A percentile compares a stretch with the other conserved stretches of the same genome.
Evolutionary conservation across 2,888 invertebrate species (phyloP).

Genomic region (Coleophora flavipennella): DNA sequence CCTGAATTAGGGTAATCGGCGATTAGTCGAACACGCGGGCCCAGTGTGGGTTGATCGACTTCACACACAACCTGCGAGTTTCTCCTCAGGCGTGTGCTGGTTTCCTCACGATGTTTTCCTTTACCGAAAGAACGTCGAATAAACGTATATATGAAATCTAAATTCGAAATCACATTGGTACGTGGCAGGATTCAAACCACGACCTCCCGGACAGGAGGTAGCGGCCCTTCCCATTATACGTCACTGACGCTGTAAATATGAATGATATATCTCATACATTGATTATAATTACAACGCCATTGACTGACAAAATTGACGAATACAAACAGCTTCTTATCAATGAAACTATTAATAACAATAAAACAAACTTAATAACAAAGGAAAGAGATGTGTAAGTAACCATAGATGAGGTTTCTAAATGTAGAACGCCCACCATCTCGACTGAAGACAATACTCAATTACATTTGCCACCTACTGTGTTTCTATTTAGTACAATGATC

Average conservation of each 20-base stretch:
- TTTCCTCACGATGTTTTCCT: too few species aligned
- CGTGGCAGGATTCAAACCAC: too few species aligned
- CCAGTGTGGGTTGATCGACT: too few species aligned
- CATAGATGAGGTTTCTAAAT: conserved; percentile 18
- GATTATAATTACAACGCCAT: conserved; percentile 4
- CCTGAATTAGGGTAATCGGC: too few species aligned
- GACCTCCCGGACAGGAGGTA: too few species aligned
- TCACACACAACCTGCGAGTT: too few species aligned
- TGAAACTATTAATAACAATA: conserved; percentile 32
- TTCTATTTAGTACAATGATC: conserved; percentile 20
- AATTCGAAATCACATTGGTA: too few species aligned
- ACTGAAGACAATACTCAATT: conserved; percentile 57
- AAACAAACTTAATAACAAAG: conserved; percentile 12
- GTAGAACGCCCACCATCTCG: conserved; percentile 36
- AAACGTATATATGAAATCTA: too few species aligned
- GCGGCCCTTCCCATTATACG: too few species aligned
- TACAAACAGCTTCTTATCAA: conserved; percentile 28
- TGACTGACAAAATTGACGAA: conserved; percentile 24
- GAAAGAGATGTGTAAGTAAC: conserved; percentile 32
- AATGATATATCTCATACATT: not conserved
- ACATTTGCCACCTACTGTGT: conserved; percentile 49
- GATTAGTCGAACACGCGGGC: too few species aligned
- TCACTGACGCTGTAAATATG: not conserved
- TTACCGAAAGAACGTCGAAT: too few species aligned
- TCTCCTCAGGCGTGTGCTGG: too few species aligned